These are phyloP conservation scores for Drosophila koepferae DNA, from an alignment of 2,888 invertebrate genomes.

Conservation along the genomic window DNA sequence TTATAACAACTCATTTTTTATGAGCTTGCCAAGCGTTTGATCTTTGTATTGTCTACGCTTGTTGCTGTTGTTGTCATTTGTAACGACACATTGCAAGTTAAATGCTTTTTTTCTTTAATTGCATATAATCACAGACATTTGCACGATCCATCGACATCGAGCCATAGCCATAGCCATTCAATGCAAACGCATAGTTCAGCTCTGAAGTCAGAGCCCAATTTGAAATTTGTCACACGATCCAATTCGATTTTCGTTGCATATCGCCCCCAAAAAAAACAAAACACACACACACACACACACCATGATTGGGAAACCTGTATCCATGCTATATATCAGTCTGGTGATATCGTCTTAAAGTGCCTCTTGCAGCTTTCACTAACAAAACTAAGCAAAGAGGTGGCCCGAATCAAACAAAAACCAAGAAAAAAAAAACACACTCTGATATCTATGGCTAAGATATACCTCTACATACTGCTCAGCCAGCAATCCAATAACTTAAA, in stretches of 20 bases:
- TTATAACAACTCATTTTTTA: conserved; percentile 72
- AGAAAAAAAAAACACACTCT: conserved; percentile 22
- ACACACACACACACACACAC: conserved; percentile 1
- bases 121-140: conserved; percentile 70
- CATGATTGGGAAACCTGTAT: conserved; percentile 45
- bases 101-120: conserved; percentile 75
- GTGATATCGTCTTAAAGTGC: conserved; percentile 63
- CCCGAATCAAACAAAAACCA: conserved; percentile 29
- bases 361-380: conserved; percentile 75
- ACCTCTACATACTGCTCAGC: conserved; percentile 35
- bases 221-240: conserved; percentile 75
- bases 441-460: conserved; percentile 61
- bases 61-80: conserved; percentile 36
- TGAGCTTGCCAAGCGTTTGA: conserved; percentile 48
- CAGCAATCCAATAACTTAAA: conserved; percentile 73
- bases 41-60: conserved; percentile 41
- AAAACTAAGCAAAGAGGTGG: conserved; percentile 49
- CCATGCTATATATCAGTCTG: conserved; percentile 61
- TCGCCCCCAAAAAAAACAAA: conserved; percentile 37
- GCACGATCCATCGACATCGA: conserved; percentile 29
- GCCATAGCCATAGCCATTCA: conserved; percentile 33
- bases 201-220: conserved; percentile 18
- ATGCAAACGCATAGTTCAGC: conserved; percentile 21
- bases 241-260: conserved; percentile 56
- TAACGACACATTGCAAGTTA: conserved; percentile 58